Conservation (phyloP, 2,113 vertebrate species). For the Pelvicachromis taeniatus region DNA sequence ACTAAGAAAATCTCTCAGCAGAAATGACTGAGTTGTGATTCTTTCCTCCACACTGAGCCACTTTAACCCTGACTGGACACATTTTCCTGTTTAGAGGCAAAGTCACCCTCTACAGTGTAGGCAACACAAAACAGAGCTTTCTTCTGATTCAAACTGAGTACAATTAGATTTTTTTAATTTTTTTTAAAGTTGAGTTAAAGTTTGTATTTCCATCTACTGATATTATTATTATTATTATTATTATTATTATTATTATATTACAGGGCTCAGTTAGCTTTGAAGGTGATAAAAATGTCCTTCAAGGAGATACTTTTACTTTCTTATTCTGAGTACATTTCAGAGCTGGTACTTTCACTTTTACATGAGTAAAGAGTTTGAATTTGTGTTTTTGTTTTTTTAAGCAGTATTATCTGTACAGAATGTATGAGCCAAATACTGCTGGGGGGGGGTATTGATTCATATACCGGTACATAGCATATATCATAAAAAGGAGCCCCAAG, state of each 20-base stretch:
- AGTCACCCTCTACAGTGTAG: neutral
- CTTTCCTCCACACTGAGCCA: neutral
- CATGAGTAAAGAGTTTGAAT: too few relatives aligned
- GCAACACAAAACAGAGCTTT: neutral
- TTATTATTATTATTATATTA: fast-evolving
- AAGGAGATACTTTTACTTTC: neutral
- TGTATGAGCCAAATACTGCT: too few relatives aligned
- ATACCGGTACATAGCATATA: neutral
- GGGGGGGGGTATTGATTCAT: neutral
- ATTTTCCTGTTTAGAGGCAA: neutral
- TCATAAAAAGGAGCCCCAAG: neutral
- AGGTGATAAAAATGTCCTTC: neutral
- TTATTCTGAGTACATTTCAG: neutral
- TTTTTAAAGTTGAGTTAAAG: neutral
- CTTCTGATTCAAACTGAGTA: neutral
- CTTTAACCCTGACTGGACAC: neutral
- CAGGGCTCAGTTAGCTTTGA: neutral
- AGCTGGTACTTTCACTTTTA: neutral
- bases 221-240: neutral
- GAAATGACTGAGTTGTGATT: neutral
- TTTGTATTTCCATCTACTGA: neutral
- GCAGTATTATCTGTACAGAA: neutral
- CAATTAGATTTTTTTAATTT: neutral
- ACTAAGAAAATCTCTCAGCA: neutral
- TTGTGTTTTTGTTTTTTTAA: too few relatives aligned